Conservation (phyloP, 2,113 vertebrate species). For the Passer montanus region DNA sequence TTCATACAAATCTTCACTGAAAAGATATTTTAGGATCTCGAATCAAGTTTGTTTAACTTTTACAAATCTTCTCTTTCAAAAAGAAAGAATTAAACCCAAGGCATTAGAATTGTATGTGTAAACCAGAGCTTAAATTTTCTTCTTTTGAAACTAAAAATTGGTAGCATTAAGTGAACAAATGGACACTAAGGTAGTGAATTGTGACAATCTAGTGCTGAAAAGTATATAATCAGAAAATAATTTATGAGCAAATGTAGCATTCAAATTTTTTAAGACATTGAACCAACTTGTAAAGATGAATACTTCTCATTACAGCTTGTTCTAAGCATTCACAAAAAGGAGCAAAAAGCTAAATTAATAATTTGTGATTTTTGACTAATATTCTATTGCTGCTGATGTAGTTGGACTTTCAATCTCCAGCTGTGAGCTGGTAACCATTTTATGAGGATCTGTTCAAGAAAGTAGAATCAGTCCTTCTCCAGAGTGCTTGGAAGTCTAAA, state of each 20-base stretch:
- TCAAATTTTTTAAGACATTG: not conserved
- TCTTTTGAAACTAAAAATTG: not conserved
- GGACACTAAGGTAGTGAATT: not conserved
- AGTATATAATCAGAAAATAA: not conserved
- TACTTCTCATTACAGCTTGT: not conserved
- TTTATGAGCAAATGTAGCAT: not conserved
- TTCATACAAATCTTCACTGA: not conserved
- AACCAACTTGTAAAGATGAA: not conserved
- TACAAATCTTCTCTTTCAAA: not conserved
- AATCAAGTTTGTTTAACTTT: not conserved
- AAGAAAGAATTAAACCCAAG: not conserved
- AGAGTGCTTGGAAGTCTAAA: not conserved
- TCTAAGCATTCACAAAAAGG: not conserved
- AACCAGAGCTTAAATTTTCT: not conserved
- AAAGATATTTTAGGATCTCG: not conserved
- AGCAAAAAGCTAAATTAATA: not conserved
- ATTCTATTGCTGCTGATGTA: not conserved
- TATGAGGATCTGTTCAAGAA: not conserved
- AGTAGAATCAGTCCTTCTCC: not conserved
- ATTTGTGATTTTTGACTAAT: not conserved
- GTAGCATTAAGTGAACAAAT: not conserved
- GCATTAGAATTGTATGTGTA: not conserved
- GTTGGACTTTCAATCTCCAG: not conserved
- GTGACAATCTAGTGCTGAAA: not conserved
- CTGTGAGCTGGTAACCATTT: not conserved